Conservation (phyloP, 2,113 vertebrate species). For the Tachycineta bicolor region DNA sequence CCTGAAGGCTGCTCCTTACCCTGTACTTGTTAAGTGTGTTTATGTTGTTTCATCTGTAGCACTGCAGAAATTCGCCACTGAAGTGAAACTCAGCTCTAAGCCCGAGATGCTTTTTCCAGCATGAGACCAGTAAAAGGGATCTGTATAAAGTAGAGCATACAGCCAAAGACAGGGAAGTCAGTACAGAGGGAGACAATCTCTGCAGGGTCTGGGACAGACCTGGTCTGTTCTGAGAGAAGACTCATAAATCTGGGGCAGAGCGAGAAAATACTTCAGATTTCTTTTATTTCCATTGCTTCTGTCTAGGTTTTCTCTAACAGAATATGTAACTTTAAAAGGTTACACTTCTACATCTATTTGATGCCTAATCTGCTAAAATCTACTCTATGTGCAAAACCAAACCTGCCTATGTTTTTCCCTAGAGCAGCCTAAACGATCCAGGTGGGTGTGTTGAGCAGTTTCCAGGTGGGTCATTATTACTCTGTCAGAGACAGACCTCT, state of each 20-base stretch:
- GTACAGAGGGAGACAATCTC: not conserved
- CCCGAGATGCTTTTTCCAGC: not conserved
- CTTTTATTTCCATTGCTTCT: not conserved
- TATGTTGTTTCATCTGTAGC: not conserved
- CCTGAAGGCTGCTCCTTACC: not conserved
- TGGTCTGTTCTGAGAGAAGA: not conserved
- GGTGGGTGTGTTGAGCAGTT: not conserved
- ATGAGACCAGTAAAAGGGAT: not conserved
- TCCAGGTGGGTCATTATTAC: not conserved
- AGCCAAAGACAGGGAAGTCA: not conserved
- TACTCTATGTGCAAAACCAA: not conserved
- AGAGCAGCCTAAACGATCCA: not conserved
- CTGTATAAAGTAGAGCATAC: fast-evolving
- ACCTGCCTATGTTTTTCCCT: fast-evolving
- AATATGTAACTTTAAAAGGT: not conserved
- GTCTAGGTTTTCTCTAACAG: not conserved
- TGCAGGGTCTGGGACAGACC: not conserved
- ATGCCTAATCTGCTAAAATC: not conserved
- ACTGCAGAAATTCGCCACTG: not conserved
- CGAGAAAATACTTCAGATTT: not conserved
- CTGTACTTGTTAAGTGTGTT: not conserved
- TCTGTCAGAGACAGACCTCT: conserved; percentile 73
- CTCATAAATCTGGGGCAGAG: not conserved
- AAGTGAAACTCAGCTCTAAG: not conserved
- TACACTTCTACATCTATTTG: not conserved